Conservation (phyloP, 2,113 vertebrate species). For the Leptosomus discolor region DNA sequence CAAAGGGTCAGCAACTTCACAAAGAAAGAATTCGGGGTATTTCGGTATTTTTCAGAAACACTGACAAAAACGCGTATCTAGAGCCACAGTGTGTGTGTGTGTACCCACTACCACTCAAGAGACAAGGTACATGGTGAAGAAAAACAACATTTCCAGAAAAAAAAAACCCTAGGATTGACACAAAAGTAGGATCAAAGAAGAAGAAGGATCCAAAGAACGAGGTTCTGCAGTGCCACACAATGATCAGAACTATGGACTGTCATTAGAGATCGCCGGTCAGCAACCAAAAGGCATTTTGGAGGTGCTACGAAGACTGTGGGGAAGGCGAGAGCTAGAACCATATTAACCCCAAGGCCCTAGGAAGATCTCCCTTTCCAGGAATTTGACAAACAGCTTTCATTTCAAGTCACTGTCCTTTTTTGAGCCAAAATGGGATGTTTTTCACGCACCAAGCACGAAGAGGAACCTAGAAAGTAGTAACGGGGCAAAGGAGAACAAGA, state of each 20-base stretch:
- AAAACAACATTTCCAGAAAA: neutral
- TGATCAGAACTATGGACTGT: accelerated
- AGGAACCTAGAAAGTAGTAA: neutral
- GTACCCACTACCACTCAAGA: neutral
- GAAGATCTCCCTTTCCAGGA: neutral
- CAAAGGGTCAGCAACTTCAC: neutral
- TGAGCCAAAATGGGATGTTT: neutral
- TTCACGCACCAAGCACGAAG: neutral
- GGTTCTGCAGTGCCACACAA: neutral
- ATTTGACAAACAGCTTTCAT: accelerated
- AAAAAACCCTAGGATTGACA: neutral
- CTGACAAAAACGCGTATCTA: neutral
- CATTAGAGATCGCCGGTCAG: neutral
- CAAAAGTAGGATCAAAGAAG: neutral
- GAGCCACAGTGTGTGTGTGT: accelerated
- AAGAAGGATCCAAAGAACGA: neutral
- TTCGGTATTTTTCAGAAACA: neutral
- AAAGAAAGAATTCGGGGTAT: neutral
- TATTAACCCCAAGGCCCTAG: accelerated
- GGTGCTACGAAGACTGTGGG: neutral
- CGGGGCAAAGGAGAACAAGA: neutral
- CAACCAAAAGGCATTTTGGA: neutral
- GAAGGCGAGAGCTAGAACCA: neutral
- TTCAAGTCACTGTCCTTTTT: neutral
- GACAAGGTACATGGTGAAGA: accelerated